Evolutionary conservation across 2,888 invertebrate genomes (phyloP).

Genomic region (Andrena fulva): DNA sequence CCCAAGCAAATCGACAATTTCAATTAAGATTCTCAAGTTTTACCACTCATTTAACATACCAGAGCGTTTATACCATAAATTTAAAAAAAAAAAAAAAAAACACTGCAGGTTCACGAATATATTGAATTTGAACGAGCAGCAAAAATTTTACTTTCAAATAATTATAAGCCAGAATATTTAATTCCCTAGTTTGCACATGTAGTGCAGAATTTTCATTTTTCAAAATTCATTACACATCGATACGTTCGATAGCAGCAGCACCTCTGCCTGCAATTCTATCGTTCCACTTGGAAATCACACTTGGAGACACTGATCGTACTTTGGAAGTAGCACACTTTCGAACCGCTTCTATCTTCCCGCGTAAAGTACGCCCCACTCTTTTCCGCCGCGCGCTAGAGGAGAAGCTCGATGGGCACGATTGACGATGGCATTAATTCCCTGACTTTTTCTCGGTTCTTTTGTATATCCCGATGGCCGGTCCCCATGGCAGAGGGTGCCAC

Average conservation of each 20-base stretch:
- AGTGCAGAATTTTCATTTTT: not conserved
- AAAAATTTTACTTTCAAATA: no score
- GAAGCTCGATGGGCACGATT: not conserved
- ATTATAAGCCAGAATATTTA: no score
- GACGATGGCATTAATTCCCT: conserved; percentile 53
- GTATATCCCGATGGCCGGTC: conserved; percentile 52
- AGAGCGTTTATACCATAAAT: no score
- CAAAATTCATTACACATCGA: not conserved
- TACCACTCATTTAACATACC: no score
- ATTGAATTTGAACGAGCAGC: no score
- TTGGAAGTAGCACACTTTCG: conserved; percentile 33
- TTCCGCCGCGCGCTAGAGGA: not conserved
- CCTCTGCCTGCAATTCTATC: conserved; percentile 15
- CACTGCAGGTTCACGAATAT: no score
- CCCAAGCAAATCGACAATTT: no score
- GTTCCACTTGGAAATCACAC: conserved; percentile 1
- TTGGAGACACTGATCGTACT: conserved; percentile 27
- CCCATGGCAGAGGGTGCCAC: conserved; percentile 74
- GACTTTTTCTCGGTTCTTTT: conserved; percentile 61
- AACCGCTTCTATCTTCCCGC: conserved; percentile 34
- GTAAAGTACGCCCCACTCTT: conserved; percentile 18
- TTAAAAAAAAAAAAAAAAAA: no score
- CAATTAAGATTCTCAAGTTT: no score
- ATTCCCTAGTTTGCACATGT: no score
- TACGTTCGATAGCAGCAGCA: not conserved